Conservation (phyloP, 2,797 vertebrate genomes). For the Ceryle rudis region DNA sequence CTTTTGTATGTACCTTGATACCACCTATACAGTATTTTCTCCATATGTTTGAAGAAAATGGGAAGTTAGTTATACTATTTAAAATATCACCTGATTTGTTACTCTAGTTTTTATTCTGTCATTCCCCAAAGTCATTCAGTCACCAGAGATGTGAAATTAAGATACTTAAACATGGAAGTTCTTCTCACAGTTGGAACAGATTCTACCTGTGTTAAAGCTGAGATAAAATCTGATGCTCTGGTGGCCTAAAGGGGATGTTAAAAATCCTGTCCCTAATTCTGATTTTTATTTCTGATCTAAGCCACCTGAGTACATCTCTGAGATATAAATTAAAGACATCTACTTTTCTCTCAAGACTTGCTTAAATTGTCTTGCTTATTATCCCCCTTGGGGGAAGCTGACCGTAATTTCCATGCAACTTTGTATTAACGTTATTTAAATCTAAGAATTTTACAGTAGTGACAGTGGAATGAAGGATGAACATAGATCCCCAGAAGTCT, state of each 20-base stretch:
- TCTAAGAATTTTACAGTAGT: not conserved
- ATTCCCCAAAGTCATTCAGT: not conserved
- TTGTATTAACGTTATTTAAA: constrained; percentile 7
- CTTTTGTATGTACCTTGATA: not conserved
- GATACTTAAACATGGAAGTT: not conserved
- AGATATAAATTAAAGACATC: not conserved
- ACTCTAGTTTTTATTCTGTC: not conserved
- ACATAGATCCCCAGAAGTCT: constrained; percentile 4
- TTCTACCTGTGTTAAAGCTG: constrained; percentile 7
- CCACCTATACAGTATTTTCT: not conserved
- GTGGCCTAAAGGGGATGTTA: not conserved
- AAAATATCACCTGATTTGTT: not conserved
- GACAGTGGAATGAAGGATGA: not conserved
- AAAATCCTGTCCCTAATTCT: constrained; percentile 14
- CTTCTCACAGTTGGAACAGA: not conserved
- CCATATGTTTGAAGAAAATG: not conserved
- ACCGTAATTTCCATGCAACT: not conserved
- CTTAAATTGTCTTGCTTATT: constrained; percentile 29
- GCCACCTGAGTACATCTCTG: not conserved
- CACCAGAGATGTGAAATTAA: not conserved
- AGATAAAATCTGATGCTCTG: not conserved
- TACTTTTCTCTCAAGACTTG: not conserved
- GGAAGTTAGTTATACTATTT: not conserved
- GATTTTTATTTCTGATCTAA: not conserved
- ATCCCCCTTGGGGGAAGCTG: not conserved